These are phyloP conservation scores for Halesus radiatus DNA, from an alignment of 1,140 invertebrate species.

Conservation along the genomic window DNA sequence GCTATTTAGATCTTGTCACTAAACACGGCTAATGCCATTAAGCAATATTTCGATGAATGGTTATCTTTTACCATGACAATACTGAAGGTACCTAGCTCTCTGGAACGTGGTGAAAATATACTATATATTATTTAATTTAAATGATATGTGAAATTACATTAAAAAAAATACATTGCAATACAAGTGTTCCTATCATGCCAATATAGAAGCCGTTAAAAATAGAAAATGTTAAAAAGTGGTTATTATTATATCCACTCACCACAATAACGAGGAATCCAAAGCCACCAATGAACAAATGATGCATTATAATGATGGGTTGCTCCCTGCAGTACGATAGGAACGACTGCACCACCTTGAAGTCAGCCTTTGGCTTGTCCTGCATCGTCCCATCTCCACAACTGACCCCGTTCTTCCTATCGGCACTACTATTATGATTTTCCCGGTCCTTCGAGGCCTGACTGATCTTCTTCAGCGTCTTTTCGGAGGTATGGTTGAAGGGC, in stretches of 20 bases:
- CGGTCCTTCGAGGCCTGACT: neutral
- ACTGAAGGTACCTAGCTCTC: too few species aligned
- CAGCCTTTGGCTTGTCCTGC: conserved; percentile 19
- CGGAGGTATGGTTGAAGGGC: conserved; percentile 24
- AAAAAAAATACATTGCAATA: too few species aligned
- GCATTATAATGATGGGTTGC: conserved; percentile 78
- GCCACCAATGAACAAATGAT: conserved; percentile 81
- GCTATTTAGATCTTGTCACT: too few species aligned
- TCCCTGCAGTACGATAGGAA: conserved; percentile 73
- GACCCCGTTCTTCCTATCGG: conserved; percentile 58
- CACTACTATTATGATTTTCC: neutral
- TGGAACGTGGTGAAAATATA: too few species aligned
- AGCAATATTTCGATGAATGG: too few species aligned
- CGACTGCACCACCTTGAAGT: conserved; percentile 48
- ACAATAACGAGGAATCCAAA: conserved; percentile 79
- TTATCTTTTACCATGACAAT: too few species aligned
- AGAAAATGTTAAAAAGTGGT: too few species aligned
- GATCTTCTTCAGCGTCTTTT: conserved; percentile 46
- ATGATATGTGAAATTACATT: too few species aligned
- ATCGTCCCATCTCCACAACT: conserved; percentile 53
- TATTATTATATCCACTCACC: conserved; percentile 68
- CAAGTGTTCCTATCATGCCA: too few species aligned
- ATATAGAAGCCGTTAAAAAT: too few species aligned
- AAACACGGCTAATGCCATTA: too few species aligned
- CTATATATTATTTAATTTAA: too few species aligned